phyloP scores from a whole-genome alignment of 2,797 vertebrate genomes.

The Ammospiza maritima region DNA sequence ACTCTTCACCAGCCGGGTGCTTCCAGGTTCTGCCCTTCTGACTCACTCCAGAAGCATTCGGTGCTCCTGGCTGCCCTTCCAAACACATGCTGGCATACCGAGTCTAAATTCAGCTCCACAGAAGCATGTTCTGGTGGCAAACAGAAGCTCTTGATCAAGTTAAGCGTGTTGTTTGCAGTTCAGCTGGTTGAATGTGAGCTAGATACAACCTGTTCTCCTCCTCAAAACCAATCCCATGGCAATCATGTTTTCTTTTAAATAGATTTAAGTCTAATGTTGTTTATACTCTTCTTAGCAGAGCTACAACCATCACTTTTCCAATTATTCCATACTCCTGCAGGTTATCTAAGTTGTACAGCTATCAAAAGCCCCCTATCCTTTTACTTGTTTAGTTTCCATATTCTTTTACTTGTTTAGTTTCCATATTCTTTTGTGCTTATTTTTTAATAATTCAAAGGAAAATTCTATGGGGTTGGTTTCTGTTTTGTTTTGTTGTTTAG shows the following conservation, averaged over 20 bases:
- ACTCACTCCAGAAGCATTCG: background rate
- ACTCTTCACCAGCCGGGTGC: fast-evolving
- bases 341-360: background rate
- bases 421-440: background rate
- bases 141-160: background rate
- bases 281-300: background rate
- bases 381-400: background rate
- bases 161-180: background rate
- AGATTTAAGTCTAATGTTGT: background rate
- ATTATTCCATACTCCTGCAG: background rate
- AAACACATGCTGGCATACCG: background rate
- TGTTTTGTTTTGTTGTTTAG: background rate
- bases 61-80: background rate
- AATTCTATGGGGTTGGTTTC: background rate
- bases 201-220: background rate
- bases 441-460: background rate
- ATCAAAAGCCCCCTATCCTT: background rate
- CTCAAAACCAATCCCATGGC: background rate
- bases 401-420: background rate
- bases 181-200: background rate
- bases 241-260: background rate
- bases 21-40: background rate
- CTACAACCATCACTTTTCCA: background rate
- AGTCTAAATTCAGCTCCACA: background rate
- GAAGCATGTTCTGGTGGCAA: background rate